A percentile compares a stretch with the other conserved stretches of the same genome.
These are phyloP conservation scores for Knipowitschia caucasica DNA, from an alignment of 2,797 vertebrate species.

Conservation along the genomic window DNA sequence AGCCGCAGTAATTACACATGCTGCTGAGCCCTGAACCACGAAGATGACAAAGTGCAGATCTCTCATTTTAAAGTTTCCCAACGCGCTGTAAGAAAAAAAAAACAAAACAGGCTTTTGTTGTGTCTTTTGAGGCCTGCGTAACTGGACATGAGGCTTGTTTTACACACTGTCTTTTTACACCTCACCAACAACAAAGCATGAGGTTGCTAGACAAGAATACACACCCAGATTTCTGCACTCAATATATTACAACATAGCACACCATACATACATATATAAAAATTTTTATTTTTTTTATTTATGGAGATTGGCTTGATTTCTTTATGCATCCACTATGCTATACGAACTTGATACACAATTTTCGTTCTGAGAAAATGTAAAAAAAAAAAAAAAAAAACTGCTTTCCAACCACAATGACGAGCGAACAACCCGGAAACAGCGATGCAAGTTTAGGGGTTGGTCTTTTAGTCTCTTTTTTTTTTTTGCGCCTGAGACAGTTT, in stretches of 20 bases:
- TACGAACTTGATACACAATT: neutral
- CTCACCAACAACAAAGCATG: constrained; percentile 7
- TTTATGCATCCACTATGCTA: neutral
- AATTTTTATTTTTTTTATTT: too few relatives aligned
- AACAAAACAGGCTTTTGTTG: too few relatives aligned
- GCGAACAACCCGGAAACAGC: constrained; percentile 58
- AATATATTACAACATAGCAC: neutral
- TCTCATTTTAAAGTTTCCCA: constrained; percentile 28
- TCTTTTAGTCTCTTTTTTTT: too few relatives aligned
- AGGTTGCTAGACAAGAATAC: constrained; percentile 59
- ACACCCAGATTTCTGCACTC: constrained; percentile 46
- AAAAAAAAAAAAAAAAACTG: too few relatives aligned
- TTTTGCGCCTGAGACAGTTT: constrained; percentile 5
- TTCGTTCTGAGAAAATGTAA: constrained; percentile 23
- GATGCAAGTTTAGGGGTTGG: constrained; percentile 31
- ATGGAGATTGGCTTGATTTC: neutral
- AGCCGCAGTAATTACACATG: constrained; percentile 38
- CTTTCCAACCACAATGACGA: constrained; percentile 22
- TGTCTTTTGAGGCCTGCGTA: rapidly evolving
- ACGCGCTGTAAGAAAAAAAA: neutral
- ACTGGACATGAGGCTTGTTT: neutral
- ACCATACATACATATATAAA: too few relatives aligned
- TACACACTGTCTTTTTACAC: constrained; percentile 8
- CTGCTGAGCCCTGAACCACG: constrained; percentile 31
- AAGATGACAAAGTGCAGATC: constrained; percentile 21